Evolutionary conservation across 2,797 vertebrate genomes (phyloP).

Genomic region (Eulemur mongoz): DNA sequence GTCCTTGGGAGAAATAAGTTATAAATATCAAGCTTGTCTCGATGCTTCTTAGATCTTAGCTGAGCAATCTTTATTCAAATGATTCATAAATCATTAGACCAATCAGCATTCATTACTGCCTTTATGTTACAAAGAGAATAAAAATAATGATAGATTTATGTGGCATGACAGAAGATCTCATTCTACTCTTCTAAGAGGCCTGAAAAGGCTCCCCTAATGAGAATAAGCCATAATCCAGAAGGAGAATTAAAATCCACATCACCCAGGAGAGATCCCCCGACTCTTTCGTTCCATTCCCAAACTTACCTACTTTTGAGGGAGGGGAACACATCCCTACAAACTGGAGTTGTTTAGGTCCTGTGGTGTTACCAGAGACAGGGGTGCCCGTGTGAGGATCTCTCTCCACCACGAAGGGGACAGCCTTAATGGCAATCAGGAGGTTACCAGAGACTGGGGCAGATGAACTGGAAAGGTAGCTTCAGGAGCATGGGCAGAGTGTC

Average conservation of each 20-base stretch:
- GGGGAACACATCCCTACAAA: background rate
- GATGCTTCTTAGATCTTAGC: conserved; percentile 61
- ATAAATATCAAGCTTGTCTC: conserved; percentile 69
- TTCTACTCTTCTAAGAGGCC: conserved; percentile 40
- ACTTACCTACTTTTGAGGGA: conserved; percentile 1
- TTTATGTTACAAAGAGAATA: conserved; percentile 57
- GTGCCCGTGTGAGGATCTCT: background rate
- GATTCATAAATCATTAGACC: conserved; percentile 9
- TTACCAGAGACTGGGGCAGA: background rate
- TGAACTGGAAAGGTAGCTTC: background rate
- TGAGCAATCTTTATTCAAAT: conserved; percentile 60
- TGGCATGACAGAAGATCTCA: conserved; percentile 38
- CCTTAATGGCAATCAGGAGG: background rate
- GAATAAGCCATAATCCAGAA: conserved; percentile 37
- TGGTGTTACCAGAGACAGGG: background rate
- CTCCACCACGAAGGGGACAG: background rate
- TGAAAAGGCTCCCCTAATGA: conserved; percentile 35
- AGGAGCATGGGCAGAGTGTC: background rate
- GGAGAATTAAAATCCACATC: conserved; percentile 5
- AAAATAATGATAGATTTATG: conserved; percentile 38
- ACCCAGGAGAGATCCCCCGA: background rate
- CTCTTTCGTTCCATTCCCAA: conserved; percentile 1
- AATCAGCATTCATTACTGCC: background rate
- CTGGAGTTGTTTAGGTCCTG: background rate
- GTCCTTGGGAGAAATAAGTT: conserved; percentile 32